These are phyloP conservation scores for Prostheceraeus crozeri DNA, from an alignment of 2,888 invertebrate genomes.

Conservation along the genomic window DNA sequence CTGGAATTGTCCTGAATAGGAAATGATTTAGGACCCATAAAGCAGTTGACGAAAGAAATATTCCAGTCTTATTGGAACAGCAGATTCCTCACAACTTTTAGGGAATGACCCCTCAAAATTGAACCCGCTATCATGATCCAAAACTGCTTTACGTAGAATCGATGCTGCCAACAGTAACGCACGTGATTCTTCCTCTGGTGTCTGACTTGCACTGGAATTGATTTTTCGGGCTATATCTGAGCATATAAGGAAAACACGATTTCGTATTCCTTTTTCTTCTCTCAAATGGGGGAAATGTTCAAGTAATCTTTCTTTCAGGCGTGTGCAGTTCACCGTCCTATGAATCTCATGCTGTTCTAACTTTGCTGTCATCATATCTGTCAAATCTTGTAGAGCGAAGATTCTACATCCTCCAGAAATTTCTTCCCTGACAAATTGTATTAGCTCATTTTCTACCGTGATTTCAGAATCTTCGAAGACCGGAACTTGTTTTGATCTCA, in stretches of 20 bases:
- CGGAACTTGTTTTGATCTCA: conserved; percentile 26
- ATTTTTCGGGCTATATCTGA: conserved; percentile 35
- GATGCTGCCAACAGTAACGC: conserved; percentile 38
- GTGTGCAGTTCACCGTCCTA: conserved; percentile 37
- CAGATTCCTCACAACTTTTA: too few species aligned
- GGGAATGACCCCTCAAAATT: conserved; percentile 36
- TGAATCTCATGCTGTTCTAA: conserved; percentile 36
- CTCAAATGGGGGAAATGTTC: conserved; percentile 38
- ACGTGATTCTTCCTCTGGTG: conserved; percentile 38
- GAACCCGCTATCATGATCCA: conserved; percentile 38
- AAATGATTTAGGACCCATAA: too few species aligned
- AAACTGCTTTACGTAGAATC: conserved; percentile 38
- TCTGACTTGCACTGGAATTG: conserved; percentile 37
- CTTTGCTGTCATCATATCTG: conserved; percentile 38
- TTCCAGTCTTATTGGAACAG: too few species aligned
- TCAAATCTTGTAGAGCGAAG: too few species aligned
- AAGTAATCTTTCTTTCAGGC: conserved; percentile 37
- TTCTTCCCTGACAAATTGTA: conserved; percentile 39
- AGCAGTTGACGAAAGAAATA: too few species aligned
- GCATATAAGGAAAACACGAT: conserved; percentile 35
- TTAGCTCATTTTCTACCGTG: conserved; percentile 38
- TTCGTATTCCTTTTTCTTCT: conserved; percentile 38
- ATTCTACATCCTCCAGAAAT: conserved; percentile 38
- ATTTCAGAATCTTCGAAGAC: conserved; percentile 34
- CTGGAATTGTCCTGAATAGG: too few species aligned